These are phyloP conservation scores for Tympanoctomys barrerae DNA, from an alignment of 2,797 vertebrate genomes.

Conservation along the genomic window DNA sequence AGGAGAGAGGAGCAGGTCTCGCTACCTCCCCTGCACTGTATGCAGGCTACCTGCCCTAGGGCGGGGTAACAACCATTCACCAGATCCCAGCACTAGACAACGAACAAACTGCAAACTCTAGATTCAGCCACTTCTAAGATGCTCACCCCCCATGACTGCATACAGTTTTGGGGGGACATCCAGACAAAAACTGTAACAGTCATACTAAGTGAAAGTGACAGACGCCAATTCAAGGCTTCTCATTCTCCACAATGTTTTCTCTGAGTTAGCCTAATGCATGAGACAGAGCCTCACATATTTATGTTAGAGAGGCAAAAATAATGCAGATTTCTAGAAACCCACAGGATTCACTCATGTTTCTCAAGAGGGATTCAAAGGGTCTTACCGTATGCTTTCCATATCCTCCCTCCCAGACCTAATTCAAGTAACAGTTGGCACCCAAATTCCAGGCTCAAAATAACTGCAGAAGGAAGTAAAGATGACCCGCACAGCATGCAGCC, in stretches of 20 bases:
- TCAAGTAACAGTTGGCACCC: not conserved
- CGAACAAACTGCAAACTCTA: too few relatives aligned
- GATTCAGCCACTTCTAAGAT: too few relatives aligned
- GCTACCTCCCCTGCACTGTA: not conserved
- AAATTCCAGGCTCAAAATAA: not conserved
- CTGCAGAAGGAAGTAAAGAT: not conserved
- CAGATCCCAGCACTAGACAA: not conserved
- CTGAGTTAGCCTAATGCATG: too few relatives aligned
- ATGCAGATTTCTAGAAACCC: not conserved
- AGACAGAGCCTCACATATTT: not conserved
- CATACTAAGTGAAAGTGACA: not conserved
- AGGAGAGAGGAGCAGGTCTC: not conserved
- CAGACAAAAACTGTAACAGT: too few relatives aligned
- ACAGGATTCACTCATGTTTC: not conserved
- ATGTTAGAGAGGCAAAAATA: not conserved
- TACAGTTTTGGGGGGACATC: too few relatives aligned
- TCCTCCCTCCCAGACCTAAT: not conserved
- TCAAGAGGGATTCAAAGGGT: not conserved
- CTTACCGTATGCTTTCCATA: not conserved
- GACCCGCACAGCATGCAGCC: not conserved
- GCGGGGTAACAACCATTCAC: not conserved
- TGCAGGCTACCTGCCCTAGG: not conserved
- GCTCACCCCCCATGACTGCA: too few relatives aligned
- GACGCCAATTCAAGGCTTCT: too few relatives aligned
- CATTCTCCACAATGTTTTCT: fast-evolving